Base-by-base conservation (phyloP, 92 coral and sea anemone genomes). In the Isaurus tuberculatus region DNA sequence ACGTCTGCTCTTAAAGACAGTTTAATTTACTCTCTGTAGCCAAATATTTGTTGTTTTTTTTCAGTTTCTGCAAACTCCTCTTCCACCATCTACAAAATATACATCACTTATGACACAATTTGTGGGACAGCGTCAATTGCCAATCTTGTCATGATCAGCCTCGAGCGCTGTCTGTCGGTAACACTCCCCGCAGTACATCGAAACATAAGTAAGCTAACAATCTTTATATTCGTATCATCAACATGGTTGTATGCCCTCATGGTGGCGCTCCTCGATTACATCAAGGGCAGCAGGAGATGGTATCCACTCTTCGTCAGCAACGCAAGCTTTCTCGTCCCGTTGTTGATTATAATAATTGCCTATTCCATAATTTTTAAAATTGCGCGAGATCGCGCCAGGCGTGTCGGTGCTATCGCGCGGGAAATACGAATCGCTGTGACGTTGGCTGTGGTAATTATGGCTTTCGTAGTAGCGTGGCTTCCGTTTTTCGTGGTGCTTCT, bases 391-490 rank as follows among this genome's bases (percentile, higher is more conserved):
- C 90, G 95, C 40, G 92, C 92, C 43, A 80, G 95, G 68, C 92
- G 93, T 23, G 88, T 91, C 63, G 82, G 92, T 73, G 89, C 91
- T 9, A 86, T 95, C 53, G 87, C 89, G 84, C 92, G 98, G 36
- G 98, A 95, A 72, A 86, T 95, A 58, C 95, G 98, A 67, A 88
- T 95, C 14, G 98, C 98, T 5, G 92, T 95, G 77, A 95, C 98
- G 14, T 70, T 95, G 51, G 98, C 95, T 3, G 95, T 94, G 13
- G 98, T 95, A 11, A 95, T 95, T 28, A 87, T 88, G 55, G 95
- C 98, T 16, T 95, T 95, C 36, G 94, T 95, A 3, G 75, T 91
- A 16, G 90, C 98, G 22, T 95, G 98, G 98, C 51, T 90, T 30
- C 98, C 98, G 37, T 91, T 95, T 80, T 94, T 94, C 68, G 86